Evolutionary conservation across 2,797 vertebrate species (phyloP), one percentile per base, ranked within the genome.

Genomic region (Sebastes matsubarae): DNA sequence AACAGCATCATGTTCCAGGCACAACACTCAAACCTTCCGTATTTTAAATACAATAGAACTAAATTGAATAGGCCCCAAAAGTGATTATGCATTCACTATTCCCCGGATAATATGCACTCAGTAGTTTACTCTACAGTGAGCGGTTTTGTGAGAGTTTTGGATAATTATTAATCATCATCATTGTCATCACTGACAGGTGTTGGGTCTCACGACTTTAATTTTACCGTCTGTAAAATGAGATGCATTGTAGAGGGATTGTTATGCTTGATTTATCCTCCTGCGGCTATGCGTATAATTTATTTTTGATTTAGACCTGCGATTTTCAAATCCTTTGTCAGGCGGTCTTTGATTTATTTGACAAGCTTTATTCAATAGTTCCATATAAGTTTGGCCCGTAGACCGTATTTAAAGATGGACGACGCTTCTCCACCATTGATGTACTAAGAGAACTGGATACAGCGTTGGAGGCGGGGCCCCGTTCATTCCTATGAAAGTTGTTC

Each of bases 1-100:
- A 72, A 63, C 73, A 79, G 13, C 50, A 11, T 46, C 60, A n/a
- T 25, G 32, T 25, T 57, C 22, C 50, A n/a, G 42, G 55, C 72
- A 25, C 24, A 38, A 6, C 20, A 11, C 16, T 30, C 34, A 36
- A 20, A 72, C 8, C 61, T 18, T 14, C 11, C 13, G 16, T 3
- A n/a, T 42, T 12, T 22, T 4, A 67, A 34, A 55, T 9, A 32
- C 14, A 64, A 65, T 2, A 30, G 8, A 13, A 71, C 25, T n/a
- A 6, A 38, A 25, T 1, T 9, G 3, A 73, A 67, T 1, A 0
- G 71, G 5, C 27, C 10, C 2, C 14, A 25, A 1, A 30, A 6
- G 3, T 64, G 32, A 22, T 77, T 55, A 46, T 5, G 63, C 24
- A 27, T 60, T 60, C 52, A 67, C 38, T 16, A 4, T 22, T 69